Percentiles rank a stretch among this genome's conserved stretches.
Evolutionary conservation across 2,797 vertebrate genomes (phyloP).

Genomic region (Lepus oiostolus): DNA sequence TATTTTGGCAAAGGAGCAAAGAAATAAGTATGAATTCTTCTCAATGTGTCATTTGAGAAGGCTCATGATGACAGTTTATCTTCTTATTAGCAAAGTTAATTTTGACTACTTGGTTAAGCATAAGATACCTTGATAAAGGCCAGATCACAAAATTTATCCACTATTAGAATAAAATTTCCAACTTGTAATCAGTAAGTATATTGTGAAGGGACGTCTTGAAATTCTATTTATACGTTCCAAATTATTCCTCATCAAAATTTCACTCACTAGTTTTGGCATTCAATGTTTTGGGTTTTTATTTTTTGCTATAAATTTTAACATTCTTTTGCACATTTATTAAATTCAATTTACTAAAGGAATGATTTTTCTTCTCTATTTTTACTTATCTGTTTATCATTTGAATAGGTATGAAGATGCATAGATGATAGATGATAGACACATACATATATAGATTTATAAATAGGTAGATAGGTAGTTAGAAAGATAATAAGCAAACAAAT

Average conservation of each 20-base stretch:
- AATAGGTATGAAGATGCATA: not conserved
- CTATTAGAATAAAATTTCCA: not conserved
- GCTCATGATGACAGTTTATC: not conserved
- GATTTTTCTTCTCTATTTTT: not conserved
- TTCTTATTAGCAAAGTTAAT: not conserved
- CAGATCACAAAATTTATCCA: not conserved
- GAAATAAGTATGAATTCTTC: not conserved
- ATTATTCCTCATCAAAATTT: not conserved
- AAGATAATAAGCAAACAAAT: not conserved
- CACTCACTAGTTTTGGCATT: not conserved
- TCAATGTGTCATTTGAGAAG: not conserved
- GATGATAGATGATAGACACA: not conserved
- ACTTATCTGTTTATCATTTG: not conserved
- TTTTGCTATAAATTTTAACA: conserved; percentile 17
- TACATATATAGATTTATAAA: not conserved
- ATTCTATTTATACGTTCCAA: not conserved
- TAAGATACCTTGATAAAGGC: not conserved
- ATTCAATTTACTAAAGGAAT: not conserved
- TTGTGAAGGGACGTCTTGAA: not conserved
- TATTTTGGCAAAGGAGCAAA: not conserved
- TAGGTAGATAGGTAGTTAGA: no score
- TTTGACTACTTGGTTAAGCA: not conserved
- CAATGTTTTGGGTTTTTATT: not conserved
- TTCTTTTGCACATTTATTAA: not conserved
- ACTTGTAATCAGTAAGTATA: not conserved